A percentile compares a stretch with the other conserved stretches of the same genome.
Conservation (phyloP, 2,797 vertebrate species). For the Syngnathus acus region DNA sequence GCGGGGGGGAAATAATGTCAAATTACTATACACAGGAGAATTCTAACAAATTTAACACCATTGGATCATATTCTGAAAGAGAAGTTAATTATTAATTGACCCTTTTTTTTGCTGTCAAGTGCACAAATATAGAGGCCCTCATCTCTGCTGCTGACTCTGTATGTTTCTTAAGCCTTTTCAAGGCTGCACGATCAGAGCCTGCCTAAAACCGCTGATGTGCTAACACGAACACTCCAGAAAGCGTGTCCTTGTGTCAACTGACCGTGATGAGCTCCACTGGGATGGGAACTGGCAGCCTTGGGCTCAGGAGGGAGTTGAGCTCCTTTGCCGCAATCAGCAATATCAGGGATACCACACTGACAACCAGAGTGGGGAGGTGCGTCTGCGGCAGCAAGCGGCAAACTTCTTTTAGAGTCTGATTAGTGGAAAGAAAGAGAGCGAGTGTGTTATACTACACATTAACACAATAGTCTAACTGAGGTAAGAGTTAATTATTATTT, state of each 20-base stretch:
- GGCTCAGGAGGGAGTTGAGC: constrained; percentile 73
- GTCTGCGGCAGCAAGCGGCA: constrained; percentile 74
- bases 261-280: constrained; percentile 91
- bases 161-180: constrained; percentile 39
- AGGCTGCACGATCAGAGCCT: constrained; percentile 38
- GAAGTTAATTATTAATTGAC: constrained; percentile 49
- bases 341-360: constrained; percentile 73
- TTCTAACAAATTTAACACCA: constrained; percentile 25
- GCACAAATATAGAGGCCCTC: constrained; percentile 30
- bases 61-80: constrained; percentile 33
- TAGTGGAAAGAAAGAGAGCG: not conserved
- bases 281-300: constrained; percentile 79
- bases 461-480: not conserved
- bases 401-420: constrained; percentile 79
- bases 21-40: not conserved
- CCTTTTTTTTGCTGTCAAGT: constrained; percentile 41
- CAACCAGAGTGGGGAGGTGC: constrained; percentile 77
- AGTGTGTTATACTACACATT: not conserved
- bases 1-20: not conserved
- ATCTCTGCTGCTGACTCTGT: constrained; percentile 40
- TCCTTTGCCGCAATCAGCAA: constrained; percentile 79
- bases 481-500: not conserved
- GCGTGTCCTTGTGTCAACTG: constrained; percentile 33
- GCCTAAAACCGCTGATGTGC: constrained; percentile 20
- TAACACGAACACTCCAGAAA: constrained; percentile 20